phyloP scores from a whole-genome alignment of 1,140 invertebrate genomes.

The Drosophila hydei region DNA sequence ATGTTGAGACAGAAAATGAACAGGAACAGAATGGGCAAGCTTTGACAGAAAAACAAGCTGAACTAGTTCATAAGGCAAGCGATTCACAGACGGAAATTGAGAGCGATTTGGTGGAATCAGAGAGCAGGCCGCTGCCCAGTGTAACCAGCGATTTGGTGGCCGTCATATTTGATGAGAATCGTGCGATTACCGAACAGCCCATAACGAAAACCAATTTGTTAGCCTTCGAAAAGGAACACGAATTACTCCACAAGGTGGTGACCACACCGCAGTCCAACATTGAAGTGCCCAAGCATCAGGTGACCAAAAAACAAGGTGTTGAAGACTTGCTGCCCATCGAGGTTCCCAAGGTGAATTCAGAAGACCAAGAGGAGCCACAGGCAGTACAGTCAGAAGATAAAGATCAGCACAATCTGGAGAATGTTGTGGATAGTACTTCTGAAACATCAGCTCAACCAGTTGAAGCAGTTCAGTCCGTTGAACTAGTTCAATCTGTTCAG shows the following conservation, averaged over 20 bases:
- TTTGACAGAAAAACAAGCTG: not conserved
- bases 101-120: conserved; percentile 16
- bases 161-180: conserved; percentile 61
- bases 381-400: not conserved
- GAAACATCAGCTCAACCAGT: conserved; percentile 1
- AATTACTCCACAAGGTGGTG: conserved; percentile 7
- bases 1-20: not conserved
- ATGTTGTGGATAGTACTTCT: not conserved
- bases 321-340: conserved; percentile 53
- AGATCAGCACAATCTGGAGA: conserved; percentile 5
- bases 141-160: conserved; percentile 61
- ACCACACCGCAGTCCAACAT: conserved; percentile 38
- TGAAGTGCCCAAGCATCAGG: conserved; percentile 62
- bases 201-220: conserved; percentile 57
- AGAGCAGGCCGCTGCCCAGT: conserved; percentile 40
- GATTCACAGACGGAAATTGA: conserved; percentile 14
- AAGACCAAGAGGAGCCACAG: conserved; percentile 10
- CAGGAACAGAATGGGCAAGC: not conserved
- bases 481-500: not conserved
- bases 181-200: conserved; percentile 65
- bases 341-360: conserved; percentile 5
- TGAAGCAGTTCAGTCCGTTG: not conserved
- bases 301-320: conserved; percentile 69
- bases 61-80: not conserved
- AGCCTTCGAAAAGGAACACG: conserved; percentile 56